Evolutionary conservation across 2,888 invertebrate species (phyloP), one percentile per base, ranked within the genome.

Genomic region (Amphipoea lucens): DNA sequence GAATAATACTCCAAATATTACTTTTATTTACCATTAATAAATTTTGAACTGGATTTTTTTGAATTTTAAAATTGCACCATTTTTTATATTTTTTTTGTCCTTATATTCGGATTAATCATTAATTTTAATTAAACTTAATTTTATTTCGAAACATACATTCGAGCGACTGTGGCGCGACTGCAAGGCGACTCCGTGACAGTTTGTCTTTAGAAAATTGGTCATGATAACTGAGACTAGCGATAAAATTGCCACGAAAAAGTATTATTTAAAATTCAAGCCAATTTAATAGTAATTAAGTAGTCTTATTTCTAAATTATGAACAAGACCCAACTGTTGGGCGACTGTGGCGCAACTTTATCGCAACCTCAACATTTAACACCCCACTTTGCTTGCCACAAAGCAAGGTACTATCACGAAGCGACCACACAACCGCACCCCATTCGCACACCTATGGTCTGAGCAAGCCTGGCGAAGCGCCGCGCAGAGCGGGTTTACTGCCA

Each of bases 31-130:
- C 66, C 66, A 75, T 81, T 79, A 77, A 81, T 83, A 72, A 71
- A 81, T 81, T 76, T 74, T 75, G 78, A 86, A 81, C 57, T 72
- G 72, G n/a, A 54, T 83, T 85, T 83, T 88, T 88, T 72, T 71
- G 70, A 84, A 74, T 83, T 89, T 87, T 78, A n/a, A 82, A 88
- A 89, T 89, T 89, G 89, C 89, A 89, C 90, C 87, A 78, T 88
- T 89, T 89, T 87, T 86, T 77, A 65, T 80, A 65, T 42, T 74
- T 85, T 78, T 89, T 90, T 90, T 85, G 76, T 84, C 83, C 76
- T 82, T 81, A 69, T 85, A 45, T 77, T 79, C 75, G 66, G 75
- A 83, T 78, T 79, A 62, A 67, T 70, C 4, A 77, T 75, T 76
- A 85, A 76, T 74, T 75, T 75, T 76, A 85, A 76, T 74, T 75